Conservation (phyloP, 2,113 vertebrate genomes). For the Sitta europaea region DNA sequence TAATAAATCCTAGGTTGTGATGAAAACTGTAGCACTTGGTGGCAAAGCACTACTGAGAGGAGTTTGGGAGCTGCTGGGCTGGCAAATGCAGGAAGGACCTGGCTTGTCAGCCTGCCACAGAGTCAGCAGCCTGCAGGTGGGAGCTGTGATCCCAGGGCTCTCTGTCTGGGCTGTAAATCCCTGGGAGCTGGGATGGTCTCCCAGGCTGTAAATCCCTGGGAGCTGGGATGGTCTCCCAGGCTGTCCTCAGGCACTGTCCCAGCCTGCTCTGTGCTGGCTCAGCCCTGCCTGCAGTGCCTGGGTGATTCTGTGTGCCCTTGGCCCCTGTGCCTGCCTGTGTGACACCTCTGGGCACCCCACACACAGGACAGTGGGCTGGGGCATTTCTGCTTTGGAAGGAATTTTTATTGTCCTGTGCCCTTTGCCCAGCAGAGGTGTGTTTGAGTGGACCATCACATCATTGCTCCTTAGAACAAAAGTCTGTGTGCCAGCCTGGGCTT, state of each 20-base stretch:
- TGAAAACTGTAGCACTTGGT: neutral
- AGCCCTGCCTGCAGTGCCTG: neutral
- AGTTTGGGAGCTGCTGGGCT: neutral
- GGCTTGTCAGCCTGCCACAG: neutral
- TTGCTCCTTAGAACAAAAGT: neutral
- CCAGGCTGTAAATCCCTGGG: neutral
- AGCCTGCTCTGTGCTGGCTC: neutral
- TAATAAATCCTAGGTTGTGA: neutral
- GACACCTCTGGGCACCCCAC: accelerated
- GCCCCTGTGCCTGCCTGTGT: neutral
- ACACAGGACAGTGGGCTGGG: neutral
- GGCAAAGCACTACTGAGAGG: neutral
- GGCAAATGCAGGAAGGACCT: neutral
- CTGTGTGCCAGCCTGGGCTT: neutral
- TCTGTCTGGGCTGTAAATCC: neutral
- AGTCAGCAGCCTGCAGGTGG: accelerated
- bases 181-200: neutral
- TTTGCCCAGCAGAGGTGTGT: neutral
- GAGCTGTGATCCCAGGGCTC: neutral
- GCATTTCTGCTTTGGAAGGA: accelerated
- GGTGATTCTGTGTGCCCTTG: neutral
- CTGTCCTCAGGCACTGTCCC: neutral
- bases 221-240: neutral
- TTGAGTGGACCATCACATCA: accelerated
- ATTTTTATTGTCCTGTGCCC: neutral